These are phyloP conservation scores for Drosophila sucinea DNA, from an alignment of 1,140 invertebrate genomes.

Conservation along the genomic window DNA sequence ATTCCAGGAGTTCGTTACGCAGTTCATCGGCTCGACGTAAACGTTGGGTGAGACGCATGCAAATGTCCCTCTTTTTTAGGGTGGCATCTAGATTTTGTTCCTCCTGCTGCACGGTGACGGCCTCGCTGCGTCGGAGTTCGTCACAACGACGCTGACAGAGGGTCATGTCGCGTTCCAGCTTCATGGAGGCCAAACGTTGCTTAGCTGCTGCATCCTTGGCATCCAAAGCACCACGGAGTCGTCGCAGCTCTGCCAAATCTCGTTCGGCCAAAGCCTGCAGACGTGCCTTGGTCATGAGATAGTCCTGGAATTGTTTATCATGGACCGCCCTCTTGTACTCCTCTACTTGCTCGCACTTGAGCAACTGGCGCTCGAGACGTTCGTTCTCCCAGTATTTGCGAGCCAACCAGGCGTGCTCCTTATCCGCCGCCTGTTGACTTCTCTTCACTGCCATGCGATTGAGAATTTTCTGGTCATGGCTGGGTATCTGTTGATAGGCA, in stretches of 20 bases:
- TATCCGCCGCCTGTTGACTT: slow-evolving; percentile 65
- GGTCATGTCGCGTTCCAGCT: slow-evolving; percentile 63
- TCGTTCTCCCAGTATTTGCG: slow-evolving; percentile 82
- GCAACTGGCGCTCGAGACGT: slow-evolving; percentile 68
- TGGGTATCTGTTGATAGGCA: slow-evolving; percentile 69
- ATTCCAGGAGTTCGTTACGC: slow-evolving; percentile 61
- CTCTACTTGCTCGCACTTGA: slow-evolving; percentile 76
- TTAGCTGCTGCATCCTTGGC: slow-evolving; percentile 68
- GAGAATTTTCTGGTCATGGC: slow-evolving; percentile 78
- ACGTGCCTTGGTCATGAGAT: slow-evolving; percentile 68
- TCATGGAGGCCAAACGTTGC: slow-evolving; percentile 57
- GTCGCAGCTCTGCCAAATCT: slow-evolving; percentile 65
- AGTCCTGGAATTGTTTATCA: slow-evolving; percentile 80
- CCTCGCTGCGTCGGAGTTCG: slow-evolving; percentile 69
- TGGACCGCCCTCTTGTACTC: slow-evolving; percentile 75
- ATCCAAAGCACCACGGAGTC: slow-evolving; percentile 59
- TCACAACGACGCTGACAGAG: slow-evolving; percentile 66
- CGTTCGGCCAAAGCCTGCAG: slow-evolving; percentile 69
- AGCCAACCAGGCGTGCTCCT: slow-evolving; percentile 81
- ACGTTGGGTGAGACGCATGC: slow-evolving; percentile 63
- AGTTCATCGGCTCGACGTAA: slow-evolving; percentile 70
- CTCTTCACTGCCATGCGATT: slow-evolving; percentile 81
- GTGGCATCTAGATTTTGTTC: slow-evolving; percentile 72
- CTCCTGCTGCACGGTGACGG: slow-evolving; percentile 68
- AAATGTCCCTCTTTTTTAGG: slow-evolving; percentile 70